A percentile compares a stretch with the other conserved stretches of the same genome.
These are phyloP conservation scores for Lepidochitona cinerea DNA, from an alignment of 2,888 invertebrate species.

Conservation along the genomic window DNA sequence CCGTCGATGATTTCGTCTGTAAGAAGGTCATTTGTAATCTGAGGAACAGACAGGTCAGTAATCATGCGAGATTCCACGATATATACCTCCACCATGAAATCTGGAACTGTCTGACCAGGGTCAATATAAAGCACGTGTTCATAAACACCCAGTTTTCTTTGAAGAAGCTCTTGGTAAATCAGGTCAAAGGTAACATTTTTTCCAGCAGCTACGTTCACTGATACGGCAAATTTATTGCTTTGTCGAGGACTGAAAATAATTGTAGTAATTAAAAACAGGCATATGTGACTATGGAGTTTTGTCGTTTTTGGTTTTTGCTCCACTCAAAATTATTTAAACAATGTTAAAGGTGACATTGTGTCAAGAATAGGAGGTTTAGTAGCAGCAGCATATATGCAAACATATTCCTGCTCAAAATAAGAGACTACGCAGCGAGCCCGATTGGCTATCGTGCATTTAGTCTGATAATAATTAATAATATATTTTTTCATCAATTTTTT, in stretches of 20 bases:
- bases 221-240: conserved; percentile 80
- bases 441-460: no score
- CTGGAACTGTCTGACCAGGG: conserved; percentile 78
- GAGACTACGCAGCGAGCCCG: no score
- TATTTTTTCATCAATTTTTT: no score
- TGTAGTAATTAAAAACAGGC: no score
- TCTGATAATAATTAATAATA: no score
- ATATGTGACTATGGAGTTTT: no score
- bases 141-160: conserved; percentile 78
- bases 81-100: conserved; percentile 77
- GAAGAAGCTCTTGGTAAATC: conserved; percentile 81
- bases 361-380: no score
- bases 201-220: conserved; percentile 78
- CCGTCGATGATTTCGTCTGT: conserved; percentile 9
- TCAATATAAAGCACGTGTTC: conserved; percentile 80
- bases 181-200: conserved; percentile 79
- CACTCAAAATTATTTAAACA: no score
- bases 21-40: conserved; percentile 31
- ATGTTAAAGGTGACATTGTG: no score
- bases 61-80: conserved; percentile 78
- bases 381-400: no score
- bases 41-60: conserved; percentile 77
- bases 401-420: no score
- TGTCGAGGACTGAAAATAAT: conserved; percentile 73
- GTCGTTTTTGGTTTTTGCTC: no score